These are phyloP conservation scores for Melipona bicolor DNA, from an alignment of 2,888 invertebrate genomes.

Conservation along the genomic window DNA sequence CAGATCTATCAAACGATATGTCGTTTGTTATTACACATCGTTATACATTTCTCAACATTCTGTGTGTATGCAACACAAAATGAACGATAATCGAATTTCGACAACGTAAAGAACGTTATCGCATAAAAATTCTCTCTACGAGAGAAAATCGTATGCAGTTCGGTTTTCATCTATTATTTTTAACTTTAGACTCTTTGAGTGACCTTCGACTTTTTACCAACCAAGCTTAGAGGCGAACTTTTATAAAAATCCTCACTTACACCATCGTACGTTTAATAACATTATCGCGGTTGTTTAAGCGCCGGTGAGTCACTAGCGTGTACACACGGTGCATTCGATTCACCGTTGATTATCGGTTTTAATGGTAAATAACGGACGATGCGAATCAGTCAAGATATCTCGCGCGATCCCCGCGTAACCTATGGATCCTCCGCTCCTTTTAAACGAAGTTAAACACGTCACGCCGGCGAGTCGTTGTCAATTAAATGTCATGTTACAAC, in stretches of 20 bases:
- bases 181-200: neutral
- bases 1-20: too few species aligned
- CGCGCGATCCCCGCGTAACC: conserved; percentile 14
- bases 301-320: neutral
- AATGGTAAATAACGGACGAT: conserved; percentile 21
- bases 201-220: neutral
- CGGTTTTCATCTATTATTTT: conserved; percentile 3
- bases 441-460: conserved; percentile 44
- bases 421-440: conserved; percentile 26
- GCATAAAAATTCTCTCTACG: neutral
- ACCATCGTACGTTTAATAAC: neutral
- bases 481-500: conserved; percentile 50
- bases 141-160: neutral
- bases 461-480: conserved; percentile 21
- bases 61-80: too few species aligned
- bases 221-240: neutral
- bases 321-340: neutral
- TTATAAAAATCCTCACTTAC: neutral
- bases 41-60: too few species aligned
- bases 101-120: too few species aligned
- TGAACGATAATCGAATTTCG: too few species aligned
- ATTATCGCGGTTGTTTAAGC: neutral
- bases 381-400: conserved; percentile 34
- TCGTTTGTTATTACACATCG: too few species aligned
- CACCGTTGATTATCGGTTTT: conserved; percentile 6